Evolutionary conservation across 2,888 invertebrate species (phyloP).

Genomic region (Lasioglossum leucozonium): DNA sequence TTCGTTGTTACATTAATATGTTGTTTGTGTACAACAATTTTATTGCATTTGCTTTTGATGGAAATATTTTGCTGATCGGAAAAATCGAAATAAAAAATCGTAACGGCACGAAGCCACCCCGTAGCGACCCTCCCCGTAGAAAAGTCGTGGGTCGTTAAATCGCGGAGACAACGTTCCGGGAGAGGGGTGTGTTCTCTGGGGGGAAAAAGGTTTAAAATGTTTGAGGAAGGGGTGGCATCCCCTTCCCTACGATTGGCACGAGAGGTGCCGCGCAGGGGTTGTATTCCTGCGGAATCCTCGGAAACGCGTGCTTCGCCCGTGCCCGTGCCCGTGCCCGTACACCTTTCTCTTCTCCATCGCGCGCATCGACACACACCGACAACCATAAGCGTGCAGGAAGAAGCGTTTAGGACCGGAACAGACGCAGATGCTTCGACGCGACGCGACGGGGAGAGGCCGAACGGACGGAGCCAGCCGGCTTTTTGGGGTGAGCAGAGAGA

Average conservation of each 20-base stretch:
- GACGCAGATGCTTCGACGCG: slow-evolving; percentile 78
- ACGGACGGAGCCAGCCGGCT: slow-evolving; percentile 65
- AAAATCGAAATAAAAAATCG: slow-evolving; percentile 68
- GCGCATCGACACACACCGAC: not conserved
- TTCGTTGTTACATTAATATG: no score
- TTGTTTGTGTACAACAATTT: no score
- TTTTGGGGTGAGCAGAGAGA: slow-evolving; percentile 65
- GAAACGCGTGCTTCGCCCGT: slow-evolving; percentile 73
- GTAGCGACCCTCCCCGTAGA: slow-evolving; percentile 55
- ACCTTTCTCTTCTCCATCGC: slow-evolving; percentile 38
- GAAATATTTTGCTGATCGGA: not conserved
- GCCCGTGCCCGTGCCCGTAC: slow-evolving; percentile 69
- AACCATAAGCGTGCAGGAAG: slow-evolving; percentile 42
- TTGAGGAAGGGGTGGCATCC: slow-evolving; percentile 79
- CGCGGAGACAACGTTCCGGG: slow-evolving; percentile 24
- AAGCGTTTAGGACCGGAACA: slow-evolving; percentile 63
- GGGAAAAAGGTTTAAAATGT: slow-evolving; percentile 81
- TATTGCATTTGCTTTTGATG: no score
- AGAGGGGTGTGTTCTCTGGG: slow-evolving; percentile 37
- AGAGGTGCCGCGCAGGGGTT: slow-evolving; percentile 68
- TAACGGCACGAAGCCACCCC: slow-evolving; percentile 70
- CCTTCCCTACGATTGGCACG: slow-evolving; percentile 22
- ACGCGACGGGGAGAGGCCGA: slow-evolving; percentile 51
- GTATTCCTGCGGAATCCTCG: slow-evolving; percentile 64
- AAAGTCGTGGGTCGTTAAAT: slow-evolving; percentile 69